These are phyloP conservation scores for Mesocricetus auratus DNA, from an alignment of 2,113 vertebrate genomes.

Conservation along the genomic window DNA sequence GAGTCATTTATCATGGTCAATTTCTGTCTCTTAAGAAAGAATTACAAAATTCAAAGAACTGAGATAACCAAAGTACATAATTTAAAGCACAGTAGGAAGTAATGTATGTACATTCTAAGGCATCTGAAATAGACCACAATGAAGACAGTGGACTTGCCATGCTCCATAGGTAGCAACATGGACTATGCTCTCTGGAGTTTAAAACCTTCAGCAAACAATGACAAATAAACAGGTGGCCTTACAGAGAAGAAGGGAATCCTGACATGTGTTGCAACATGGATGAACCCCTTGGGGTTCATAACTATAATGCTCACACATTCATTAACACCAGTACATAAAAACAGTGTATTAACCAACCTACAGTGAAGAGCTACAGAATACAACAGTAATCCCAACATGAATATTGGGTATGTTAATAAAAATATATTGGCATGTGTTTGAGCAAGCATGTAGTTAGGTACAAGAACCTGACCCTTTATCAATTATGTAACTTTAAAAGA, in stretches of 20 bases:
- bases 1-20: background rate
- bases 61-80: background rate
- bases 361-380: background rate
- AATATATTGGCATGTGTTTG: background rate
- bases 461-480: background rate
- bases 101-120: background rate
- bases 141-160: background rate
- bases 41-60: background rate
- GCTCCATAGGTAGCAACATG: too few species aligned
- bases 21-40: background rate
- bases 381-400: background rate
- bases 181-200: background rate
- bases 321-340: background rate
- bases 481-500: background rate
- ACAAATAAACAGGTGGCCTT: background rate
- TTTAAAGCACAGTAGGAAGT: background rate
- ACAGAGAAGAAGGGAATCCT: background rate
- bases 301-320: background rate
- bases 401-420: background rate
- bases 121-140: too few species aligned
- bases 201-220: background rate
- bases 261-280: background rate
- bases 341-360: background rate
- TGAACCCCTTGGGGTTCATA: background rate
- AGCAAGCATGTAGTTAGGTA: background rate